Evolutionary conservation across 1,140 invertebrate species (phyloP), one percentile per base, ranked within the genome.

Genomic region (Leptestheria dahalacensis): DNA sequence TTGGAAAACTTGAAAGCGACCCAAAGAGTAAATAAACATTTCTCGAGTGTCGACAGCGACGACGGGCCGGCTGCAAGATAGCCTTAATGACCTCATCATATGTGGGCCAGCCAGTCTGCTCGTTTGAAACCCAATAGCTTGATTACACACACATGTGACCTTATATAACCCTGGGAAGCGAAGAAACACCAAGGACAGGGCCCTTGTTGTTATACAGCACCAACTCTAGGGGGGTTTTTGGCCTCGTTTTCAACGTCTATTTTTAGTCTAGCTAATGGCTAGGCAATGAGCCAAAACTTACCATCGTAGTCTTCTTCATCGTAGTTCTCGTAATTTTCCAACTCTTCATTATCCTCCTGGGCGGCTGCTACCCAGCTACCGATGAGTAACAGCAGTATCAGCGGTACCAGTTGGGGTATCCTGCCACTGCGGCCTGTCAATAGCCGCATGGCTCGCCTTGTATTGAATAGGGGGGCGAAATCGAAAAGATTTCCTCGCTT

Each of bases 371-470:
- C 33, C 52, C 52, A 54, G 21, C 20, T 54, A 24, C 52, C 20
- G 50, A 55, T 55, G 21, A 55, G 53, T 26, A 55, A 24, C 26
- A 55, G 26, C 25, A 55, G 53, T 20, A 55, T n/a, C 53, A 55
- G 53, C 11, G 33, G 53, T 33, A 33, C 3, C 4, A 55, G 53
- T 28, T 33, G 53, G 26, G 26, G 53, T 55, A 55, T 55, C 53
- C 53, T 55, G 53, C 53, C 53, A 4, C 53, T 55, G 53, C 53
- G 53, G 53, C 53, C 53, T 33, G 33, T 29, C 53, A 33, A n/a
- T 21, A 55, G 53, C 53, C 53, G 53, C 53, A 55, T 55, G 53
- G 53, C 53, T 54, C n/a, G n/a, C n/a, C n/a, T n/a, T n/a, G n/a
- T n/a, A n/a, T n/a, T n/a, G n/a, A n/a, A n/a, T n/a, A n/a, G n/a